Percentiles rank a stretch among this genome's conserved stretches.
Conservation (phyloP, 1,140 invertebrate species). For the Paraescarpia echinospica region DNA sequence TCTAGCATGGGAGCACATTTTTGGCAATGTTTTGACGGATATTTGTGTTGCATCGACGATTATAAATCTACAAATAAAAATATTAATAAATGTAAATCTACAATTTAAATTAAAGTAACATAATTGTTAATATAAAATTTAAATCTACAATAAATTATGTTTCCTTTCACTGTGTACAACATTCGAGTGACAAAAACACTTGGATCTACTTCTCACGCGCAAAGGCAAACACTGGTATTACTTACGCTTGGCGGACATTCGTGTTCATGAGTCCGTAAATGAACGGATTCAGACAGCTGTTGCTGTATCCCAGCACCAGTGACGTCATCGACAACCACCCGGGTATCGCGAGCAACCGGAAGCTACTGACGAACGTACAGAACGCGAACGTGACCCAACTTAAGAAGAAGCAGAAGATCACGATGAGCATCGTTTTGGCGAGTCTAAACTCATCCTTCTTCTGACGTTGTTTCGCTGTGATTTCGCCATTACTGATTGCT, state of each 20-base stretch:
- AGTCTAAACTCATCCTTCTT: background rate
- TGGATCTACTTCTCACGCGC: no score
- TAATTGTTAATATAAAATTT: no score
- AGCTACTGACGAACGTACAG: background rate
- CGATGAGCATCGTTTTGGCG: background rate
- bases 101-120: no score
- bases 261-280: constrained; percentile 7
- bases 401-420: background rate
- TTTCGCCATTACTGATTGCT: background rate
- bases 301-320: background rate
- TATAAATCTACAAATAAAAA: no score
- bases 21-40: no score
- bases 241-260: background rate
- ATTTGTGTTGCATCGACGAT: no score
- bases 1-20: no score
- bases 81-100: no score
- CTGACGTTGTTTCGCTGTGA: background rate
- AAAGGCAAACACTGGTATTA: background rate
- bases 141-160: no score
- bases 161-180: no score
- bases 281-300: constrained; percentile 13
- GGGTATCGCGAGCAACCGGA: background rate
- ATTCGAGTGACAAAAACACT: no score
- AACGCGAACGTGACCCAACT: background rate
- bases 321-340: constrained; percentile 4